Percentiles rank a stretch among this genome's conserved stretches.
Evolutionary conservation across 2,113 vertebrate genomes (phyloP).

Genomic region (Ammospiza nelsoni): DNA sequence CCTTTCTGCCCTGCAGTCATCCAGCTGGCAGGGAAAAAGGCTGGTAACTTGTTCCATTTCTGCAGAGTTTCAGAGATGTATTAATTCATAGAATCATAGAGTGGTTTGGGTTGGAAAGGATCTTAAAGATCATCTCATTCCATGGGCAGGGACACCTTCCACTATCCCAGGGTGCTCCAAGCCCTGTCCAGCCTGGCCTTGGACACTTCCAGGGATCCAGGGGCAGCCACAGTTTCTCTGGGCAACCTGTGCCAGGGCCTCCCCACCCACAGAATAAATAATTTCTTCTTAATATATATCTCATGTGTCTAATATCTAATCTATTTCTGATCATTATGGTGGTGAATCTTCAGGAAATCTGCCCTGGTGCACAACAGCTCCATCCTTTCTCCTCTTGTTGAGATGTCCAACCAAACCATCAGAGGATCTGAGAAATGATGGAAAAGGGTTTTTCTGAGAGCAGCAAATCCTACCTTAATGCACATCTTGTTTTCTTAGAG

Average conservation of each 20-base stretch:
- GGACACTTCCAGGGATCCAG: neutral
- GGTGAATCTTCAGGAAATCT: neutral
- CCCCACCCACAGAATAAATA: neutral
- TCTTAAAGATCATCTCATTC: accelerated
- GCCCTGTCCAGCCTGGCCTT: accelerated
- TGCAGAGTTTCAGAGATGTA: neutral
- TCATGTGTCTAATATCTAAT: neutral
- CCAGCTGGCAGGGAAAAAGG: neutral
- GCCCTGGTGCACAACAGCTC: neutral
- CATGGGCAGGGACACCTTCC: neutral
- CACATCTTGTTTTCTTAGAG: neutral
- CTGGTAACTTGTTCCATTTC: neutral
- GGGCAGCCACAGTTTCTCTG: neutral
- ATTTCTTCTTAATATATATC: neutral
- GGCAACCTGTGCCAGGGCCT: neutral
- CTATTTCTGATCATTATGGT: neutral
- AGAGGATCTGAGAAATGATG: neutral
- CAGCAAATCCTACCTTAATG: neutral
- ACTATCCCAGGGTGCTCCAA: neutral
- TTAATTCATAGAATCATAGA: neutral
- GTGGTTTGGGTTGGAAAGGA: neutral
- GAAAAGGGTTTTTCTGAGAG: neutral
- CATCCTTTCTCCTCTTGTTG: neutral
- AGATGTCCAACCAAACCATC: neutral
- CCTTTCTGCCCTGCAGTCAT: neutral